These are phyloP conservation scores for Triops longicaudatus DNA, from an alignment of 1,140 invertebrate species.

Conservation along the genomic window DNA sequence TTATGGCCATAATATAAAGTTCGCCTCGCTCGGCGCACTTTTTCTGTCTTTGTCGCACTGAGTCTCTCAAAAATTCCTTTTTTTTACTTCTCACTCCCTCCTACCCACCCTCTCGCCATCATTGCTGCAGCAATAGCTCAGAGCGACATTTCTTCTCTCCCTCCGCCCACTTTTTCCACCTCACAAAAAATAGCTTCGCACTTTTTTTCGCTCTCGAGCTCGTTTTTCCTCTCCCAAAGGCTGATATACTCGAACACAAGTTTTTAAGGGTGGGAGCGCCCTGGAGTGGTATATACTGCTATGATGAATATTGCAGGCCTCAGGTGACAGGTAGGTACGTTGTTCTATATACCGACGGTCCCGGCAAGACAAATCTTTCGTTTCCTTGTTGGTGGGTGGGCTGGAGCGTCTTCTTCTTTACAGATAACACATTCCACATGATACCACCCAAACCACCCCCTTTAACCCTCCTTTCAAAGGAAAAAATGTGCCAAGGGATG, in stretches of 20 bases:
- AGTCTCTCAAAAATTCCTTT: not conserved
- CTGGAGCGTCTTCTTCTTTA: not conserved
- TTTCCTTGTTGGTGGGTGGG: constrained; percentile 11
- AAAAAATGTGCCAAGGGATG: not conserved
- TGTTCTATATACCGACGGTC: not conserved
- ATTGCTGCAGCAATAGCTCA: constrained; percentile 9
- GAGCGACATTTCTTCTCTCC: not conserved
- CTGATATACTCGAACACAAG: not conserved
- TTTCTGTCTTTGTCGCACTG: not conserved
- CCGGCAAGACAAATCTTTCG: constrained; percentile 1
- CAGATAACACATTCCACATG: no score
- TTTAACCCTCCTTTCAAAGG: no score
- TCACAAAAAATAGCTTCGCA: not conserved
- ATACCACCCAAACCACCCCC: no score
- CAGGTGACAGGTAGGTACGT: not conserved
- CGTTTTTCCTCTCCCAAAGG: no score
- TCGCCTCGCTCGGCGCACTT: not conserved
- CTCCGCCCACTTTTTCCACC: no score
- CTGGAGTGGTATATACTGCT: not conserved
- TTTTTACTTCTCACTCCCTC: no score
- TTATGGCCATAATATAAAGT: constrained; percentile 11
- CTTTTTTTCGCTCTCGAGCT: not conserved
- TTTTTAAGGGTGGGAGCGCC: not conserved
- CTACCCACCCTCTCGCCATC: not conserved
- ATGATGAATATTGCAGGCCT: constrained; percentile 11